Percentiles rank a stretch among this genome's conserved stretches.
phyloP scores from a whole-genome alignment of 2,113 vertebrate species.

The Dipodomys stephensi region DNA sequence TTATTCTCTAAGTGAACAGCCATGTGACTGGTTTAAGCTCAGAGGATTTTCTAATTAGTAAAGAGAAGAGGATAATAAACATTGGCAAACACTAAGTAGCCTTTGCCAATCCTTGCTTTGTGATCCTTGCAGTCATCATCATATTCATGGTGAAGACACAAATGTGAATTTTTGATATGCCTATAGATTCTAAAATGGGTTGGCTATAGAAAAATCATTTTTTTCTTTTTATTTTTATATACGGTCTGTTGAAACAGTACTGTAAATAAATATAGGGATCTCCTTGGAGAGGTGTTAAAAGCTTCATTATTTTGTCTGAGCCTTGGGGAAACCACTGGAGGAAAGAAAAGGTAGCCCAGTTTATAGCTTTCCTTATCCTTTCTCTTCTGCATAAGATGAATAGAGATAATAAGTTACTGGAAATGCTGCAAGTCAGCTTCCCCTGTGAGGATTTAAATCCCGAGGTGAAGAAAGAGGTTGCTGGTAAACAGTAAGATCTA shows the following conservation, averaged over 20 bases:
- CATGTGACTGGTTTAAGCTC: not conserved
- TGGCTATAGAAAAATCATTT: conserved; percentile 22
- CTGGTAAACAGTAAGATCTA: conserved; percentile 28
- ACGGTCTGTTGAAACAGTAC: not conserved
- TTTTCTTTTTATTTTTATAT: not conserved
- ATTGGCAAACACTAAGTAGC: not conserved
- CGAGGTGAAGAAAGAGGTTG: not conserved
- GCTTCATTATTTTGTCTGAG: conserved; percentile 1
- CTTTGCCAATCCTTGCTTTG: not conserved
- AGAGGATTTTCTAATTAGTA: not conserved
- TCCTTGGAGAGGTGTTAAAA: not conserved
- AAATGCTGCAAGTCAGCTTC: conserved; percentile 22
- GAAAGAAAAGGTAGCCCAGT: not conserved
- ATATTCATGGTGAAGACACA: not conserved
- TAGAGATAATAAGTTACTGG: not conserved
- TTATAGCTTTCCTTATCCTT: not conserved
- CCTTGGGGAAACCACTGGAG: not conserved
- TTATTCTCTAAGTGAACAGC: not conserved
- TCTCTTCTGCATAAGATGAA: not conserved
- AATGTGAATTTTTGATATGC: not conserved
- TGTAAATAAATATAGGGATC: not conserved
- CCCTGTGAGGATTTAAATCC: conserved; percentile 10
- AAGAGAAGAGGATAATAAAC: not conserved
- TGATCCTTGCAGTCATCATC: not conserved
- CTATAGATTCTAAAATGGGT: not conserved